Base-by-base conservation (phyloP, 2,797 vertebrate species). In the Enteromius argenteus region DNA sequence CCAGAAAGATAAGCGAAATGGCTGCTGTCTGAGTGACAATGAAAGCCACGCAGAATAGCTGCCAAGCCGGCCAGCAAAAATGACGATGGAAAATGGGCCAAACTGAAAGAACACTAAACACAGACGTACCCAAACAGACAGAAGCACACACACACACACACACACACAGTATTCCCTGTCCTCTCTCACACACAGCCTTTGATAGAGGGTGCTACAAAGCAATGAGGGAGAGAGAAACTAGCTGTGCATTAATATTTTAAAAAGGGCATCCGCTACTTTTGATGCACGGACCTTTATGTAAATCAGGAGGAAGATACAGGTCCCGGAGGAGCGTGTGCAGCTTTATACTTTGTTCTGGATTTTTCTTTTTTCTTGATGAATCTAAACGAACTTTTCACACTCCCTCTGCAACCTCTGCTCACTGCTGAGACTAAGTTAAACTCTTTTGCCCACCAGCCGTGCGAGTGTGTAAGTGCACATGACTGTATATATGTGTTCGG, bases 211-310 rank as follows among this genome's bases (percentile, higher is more conserved):
- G 95, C 95, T 94, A 94, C 93, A 96, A 95, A 96, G 96, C 96
- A 93, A 95, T 91, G 92, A 94, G 93, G 94, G 93, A 95, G 95
- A 94, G 95, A 94, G 94, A 96, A 97, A 96, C 94, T 95, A 96
- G 94, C 93, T 90, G 91, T 94, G 95, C 96, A 96, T 98, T 96
- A 97, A 97, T 97, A 96, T 97, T 97, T 97, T 93, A 97, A 95
- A 96, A 96, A 97, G 96, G 96, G 95, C 96, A 96, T 95, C 94
- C 93, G 90, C 92, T 93, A 94, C 93, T 94, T 98, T 96, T 98
- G 97, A 98, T 97, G 96, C 97, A 90, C 92, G 87, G 96, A 95
- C 96, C 96, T 97, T 96, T 94, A 98, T 99, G 97, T 95, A 97
- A 97, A 99, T 97, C 91, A 94, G 92, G 93, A 87, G 92, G 93